A percentile compares a stretch with the other conserved stretches of the same genome.
These are phyloP conservation scores for Taeniopygia guttata DNA, from an alignment of 2,797 vertebrate species.

Conservation along the genomic window DNA sequence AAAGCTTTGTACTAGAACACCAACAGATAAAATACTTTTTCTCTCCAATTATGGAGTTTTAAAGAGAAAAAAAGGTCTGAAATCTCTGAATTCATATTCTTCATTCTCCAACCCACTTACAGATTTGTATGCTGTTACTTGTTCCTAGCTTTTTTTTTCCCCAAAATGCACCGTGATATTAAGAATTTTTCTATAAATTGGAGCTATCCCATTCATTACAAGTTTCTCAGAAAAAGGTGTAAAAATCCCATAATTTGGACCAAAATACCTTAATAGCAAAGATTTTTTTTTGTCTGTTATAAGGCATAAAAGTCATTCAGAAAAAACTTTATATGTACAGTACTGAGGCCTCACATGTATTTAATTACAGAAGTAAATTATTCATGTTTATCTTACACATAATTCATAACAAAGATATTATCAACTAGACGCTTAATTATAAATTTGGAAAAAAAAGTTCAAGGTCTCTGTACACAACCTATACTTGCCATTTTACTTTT, in stretches of 20 bases:
- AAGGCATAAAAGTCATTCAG: not conserved
- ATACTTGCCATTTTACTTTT: not conserved
- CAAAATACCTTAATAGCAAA: not conserved
- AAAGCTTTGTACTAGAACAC: not conserved
- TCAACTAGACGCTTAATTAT: not conserved
- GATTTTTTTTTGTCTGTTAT: not conserved
- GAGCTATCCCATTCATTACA: not conserved
- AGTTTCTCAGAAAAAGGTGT: not conserved
- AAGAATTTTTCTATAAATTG: not conserved
- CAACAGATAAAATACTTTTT: not conserved
- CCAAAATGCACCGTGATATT: not conserved
- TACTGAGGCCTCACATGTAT: not conserved
- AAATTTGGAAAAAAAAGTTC: not conserved
- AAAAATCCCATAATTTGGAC: not conserved
- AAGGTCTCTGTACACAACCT: not conserved
- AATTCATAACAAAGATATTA: not conserved
- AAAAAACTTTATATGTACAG: not conserved
- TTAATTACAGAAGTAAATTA: not conserved
- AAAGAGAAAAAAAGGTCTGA: not conserved
- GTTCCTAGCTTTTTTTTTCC: not conserved
- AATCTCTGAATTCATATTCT: not conserved
- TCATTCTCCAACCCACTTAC: not conserved
- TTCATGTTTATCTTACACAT: not conserved
- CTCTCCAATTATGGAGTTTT: not conserved
- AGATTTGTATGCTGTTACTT: not conserved